Evolutionary conservation across 2,888 invertebrate genomes (phyloP), one percentile per base, ranked within the genome.

Genomic region (Tethea ocularis): DNA sequence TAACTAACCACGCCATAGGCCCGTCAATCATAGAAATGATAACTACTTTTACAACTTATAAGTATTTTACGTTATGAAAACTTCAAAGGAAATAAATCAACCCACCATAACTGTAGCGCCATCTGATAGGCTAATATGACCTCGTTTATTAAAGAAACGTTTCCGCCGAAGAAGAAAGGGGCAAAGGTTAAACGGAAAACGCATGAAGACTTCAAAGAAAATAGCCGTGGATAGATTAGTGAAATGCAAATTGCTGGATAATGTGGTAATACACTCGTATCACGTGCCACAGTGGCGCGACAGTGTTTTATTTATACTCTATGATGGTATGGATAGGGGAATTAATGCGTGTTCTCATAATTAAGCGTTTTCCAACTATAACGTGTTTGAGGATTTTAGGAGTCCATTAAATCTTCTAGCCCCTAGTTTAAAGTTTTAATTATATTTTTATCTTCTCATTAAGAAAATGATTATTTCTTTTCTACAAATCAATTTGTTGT

Each of bases 241-340:
- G 69, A 71, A 82, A 89, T 90, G 91, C 84, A 88, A 89, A 90
- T 89, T 83, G 75, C 71, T 74, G 74, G 87, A 87, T 88, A 84
- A 88, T 83, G 82, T 84, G 78, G 77, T 81, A 82, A 81, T 84
- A 80, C 71, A 75, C 72, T 5, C 75, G 75, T 72, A 74, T 74
- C 71, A 73, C 72, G 71, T 82, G 81, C 80, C 78, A 73, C 68
- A 66, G 67, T 57, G 66, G 63, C 69, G 64, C 68, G 60, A n/a
- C 20, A 67, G 83, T 88, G 84, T 86, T 83, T 87, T 88, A 86
- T 87, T 83, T 83, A 86, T 82, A 75, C 62, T 60, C 64, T n/a
- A 8, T 36, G 38, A 10, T 41, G 1, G 69, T 70, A 77, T 69
- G 76, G 67, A 65, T 29, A 66, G 71, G 67, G 71, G 75, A 71